Evolutionary conservation across 2,888 invertebrate genomes (phyloP).

Genomic region (Shargacucullia verbasci): DNA sequence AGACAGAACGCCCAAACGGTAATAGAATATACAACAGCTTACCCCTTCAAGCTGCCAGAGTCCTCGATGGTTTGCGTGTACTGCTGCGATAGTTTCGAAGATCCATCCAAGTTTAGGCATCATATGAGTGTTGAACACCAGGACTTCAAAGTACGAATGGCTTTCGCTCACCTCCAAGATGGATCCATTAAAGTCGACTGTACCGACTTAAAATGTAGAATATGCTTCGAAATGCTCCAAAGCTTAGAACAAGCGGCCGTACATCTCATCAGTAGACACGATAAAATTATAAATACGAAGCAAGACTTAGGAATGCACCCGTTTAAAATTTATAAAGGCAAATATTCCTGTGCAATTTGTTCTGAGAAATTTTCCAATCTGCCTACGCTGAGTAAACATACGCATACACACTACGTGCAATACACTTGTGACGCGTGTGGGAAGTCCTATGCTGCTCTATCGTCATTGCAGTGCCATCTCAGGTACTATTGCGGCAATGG

Average conservation of each 20-base stretch:
- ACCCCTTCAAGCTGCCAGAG: slow-evolving; percentile 62
- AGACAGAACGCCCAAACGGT: slow-evolving; percentile 59
- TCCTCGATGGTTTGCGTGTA: slow-evolving; percentile 61
- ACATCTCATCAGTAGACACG: slow-evolving; percentile 55
- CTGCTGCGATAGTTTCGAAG: slow-evolving; percentile 63
- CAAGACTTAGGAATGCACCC: slow-evolving; percentile 62
- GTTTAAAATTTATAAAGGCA: slow-evolving; percentile 57
- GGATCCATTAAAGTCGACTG: slow-evolving; percentile 61
- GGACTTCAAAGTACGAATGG: slow-evolving; percentile 56
- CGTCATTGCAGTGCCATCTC: slow-evolving; percentile 60
- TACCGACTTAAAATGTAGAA: slow-evolving; percentile 57
- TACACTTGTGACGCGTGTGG: slow-evolving; percentile 69
- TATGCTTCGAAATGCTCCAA: slow-evolving; percentile 47
- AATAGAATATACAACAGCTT: slow-evolving; percentile 60
- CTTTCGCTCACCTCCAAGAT: slow-evolving; percentile 58
- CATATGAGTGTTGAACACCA: slow-evolving; percentile 63
- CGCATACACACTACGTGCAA: slow-evolving; percentile 64
- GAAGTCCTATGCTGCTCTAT: slow-evolving; percentile 60
- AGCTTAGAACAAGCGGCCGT: slow-evolving; percentile 49
- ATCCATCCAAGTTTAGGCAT: slow-evolving; percentile 58
- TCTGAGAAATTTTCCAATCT: slow-evolving; percentile 55
- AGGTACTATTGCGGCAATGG: slow-evolving; percentile 47
- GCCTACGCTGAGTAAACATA: slow-evolving; percentile 58
- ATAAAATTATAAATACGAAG: slow-evolving; percentile 48
- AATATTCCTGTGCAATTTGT: slow-evolving; percentile 61